These are phyloP conservation scores for Paraplagusia blochii DNA, from an alignment of 2,113 vertebrate genomes.

Conservation along the genomic window DNA sequence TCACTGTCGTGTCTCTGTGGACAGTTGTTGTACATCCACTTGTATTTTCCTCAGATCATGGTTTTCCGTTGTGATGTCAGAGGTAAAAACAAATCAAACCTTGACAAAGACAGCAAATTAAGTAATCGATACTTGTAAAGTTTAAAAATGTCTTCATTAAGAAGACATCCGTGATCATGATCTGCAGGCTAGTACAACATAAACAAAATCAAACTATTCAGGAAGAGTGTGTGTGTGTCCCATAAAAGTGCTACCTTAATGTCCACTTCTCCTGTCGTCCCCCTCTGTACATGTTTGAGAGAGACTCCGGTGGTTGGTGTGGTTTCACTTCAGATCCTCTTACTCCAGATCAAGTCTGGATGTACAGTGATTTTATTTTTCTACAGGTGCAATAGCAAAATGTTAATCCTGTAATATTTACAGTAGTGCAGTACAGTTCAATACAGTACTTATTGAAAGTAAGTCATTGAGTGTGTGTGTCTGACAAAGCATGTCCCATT, in stretches of 20 bases:
- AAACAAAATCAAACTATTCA: no score
- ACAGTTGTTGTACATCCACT: background rate
- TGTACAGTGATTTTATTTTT: conserved; percentile 68
- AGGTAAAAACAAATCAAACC: no score
- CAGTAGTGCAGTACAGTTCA: conserved; percentile 28
- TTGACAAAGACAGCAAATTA: no score
- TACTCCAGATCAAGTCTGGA: conserved; percentile 33
- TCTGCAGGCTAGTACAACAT: no score
- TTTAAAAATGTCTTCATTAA: no score
- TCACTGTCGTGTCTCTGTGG: background rate
- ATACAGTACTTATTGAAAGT: no score
- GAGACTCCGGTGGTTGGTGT: conserved; percentile 17
- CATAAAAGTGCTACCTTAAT: conserved; percentile 19
- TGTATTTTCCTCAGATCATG: no score
- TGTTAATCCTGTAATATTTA: conserved; percentile 66
- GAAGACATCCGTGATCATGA: no score
- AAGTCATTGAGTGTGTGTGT: no score
- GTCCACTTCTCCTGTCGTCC: conserved; percentile 8
- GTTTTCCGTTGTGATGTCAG: no score
- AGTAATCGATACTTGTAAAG: no score
- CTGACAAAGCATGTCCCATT: conserved; percentile 11
- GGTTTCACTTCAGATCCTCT: conserved; percentile 40
- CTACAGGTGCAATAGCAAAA: conserved; percentile 49
- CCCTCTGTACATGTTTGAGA: conserved; percentile 7
- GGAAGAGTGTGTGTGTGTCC: conserved; percentile 6